phyloP scores from a whole-genome alignment of 2,113 vertebrate genomes.

The Opisthocomus hoazin region DNA sequence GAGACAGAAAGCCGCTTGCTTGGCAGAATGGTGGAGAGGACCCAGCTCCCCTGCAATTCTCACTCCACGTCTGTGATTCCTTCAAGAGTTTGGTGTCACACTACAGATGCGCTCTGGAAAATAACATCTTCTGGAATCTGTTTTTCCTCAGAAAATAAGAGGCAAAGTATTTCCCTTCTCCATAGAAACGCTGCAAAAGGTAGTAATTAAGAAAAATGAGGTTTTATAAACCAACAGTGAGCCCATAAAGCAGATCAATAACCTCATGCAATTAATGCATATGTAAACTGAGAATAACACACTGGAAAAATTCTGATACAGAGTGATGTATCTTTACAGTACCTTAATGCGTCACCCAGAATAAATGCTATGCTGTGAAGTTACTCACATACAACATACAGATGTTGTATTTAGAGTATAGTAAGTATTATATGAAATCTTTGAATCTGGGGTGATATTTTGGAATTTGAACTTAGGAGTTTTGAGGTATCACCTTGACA shows the following conservation, averaged over 20 bases:
- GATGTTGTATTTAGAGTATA: background rate
- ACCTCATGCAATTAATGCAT: background rate
- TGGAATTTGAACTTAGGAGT: background rate
- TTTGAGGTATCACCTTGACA: background rate
- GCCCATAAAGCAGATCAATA: background rate
- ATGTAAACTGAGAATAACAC: background rate
- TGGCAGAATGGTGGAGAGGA: background rate
- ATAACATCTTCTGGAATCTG: background rate
- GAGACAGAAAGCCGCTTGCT: background rate
- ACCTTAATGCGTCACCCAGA: background rate
- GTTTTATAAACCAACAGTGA: background rate
- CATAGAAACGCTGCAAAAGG: background rate
- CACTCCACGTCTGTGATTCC: background rate
- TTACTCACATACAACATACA: background rate
- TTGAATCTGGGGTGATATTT: background rate
- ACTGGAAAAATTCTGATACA: background rate
- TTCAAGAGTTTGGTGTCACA: background rate
- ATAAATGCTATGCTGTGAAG: background rate
- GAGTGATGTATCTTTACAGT: background rate
- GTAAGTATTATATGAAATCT: background rate
- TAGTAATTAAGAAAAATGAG: background rate
- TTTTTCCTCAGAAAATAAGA: background rate
- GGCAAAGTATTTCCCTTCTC: background rate
- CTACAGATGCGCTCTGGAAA: background rate
- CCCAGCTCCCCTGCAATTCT: background rate